These are phyloP conservation scores for Onthophagus taurus DNA, from an alignment of 1,140 invertebrate genomes.

Conservation along the genomic window DNA sequence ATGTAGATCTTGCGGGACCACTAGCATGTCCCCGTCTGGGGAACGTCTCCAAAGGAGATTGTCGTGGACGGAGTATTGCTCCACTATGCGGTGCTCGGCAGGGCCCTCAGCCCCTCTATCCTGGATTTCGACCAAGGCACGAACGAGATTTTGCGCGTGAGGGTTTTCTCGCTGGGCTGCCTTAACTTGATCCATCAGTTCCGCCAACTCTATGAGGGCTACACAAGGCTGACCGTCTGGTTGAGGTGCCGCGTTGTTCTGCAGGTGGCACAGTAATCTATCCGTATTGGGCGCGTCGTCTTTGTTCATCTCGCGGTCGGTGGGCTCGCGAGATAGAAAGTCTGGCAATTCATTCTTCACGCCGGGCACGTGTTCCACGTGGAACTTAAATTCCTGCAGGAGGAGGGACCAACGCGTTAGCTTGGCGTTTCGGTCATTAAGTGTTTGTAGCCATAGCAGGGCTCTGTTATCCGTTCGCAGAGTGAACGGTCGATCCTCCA, in stretches of 20 bases:
- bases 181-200: no score
- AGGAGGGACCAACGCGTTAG: constrained; percentile 27
- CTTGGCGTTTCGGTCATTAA: constrained; percentile 23
- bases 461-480: constrained; percentile 26
- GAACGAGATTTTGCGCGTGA: no score
- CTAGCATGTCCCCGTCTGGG: background rate
- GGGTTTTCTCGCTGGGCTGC: no score
- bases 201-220: no score
- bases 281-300: no score
- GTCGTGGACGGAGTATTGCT: background rate
- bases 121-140: no score
- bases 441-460: constrained; percentile 21
- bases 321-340: no score
- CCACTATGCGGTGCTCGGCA: background rate
- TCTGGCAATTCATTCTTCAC: constrained; percentile 26
- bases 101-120: background rate
- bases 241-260: no score
- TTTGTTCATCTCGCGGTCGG: no score
- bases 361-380: constrained; percentile 22
- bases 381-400: constrained; percentile 25
- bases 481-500: constrained; percentile 28
- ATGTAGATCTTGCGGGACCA: background rate
- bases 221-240: no score
- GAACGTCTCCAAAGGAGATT: background rate
- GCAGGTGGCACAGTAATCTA: no score